Evolutionary conservation across 2,113 vertebrate species (phyloP).

Genomic region (Micromys minutus): DNA sequence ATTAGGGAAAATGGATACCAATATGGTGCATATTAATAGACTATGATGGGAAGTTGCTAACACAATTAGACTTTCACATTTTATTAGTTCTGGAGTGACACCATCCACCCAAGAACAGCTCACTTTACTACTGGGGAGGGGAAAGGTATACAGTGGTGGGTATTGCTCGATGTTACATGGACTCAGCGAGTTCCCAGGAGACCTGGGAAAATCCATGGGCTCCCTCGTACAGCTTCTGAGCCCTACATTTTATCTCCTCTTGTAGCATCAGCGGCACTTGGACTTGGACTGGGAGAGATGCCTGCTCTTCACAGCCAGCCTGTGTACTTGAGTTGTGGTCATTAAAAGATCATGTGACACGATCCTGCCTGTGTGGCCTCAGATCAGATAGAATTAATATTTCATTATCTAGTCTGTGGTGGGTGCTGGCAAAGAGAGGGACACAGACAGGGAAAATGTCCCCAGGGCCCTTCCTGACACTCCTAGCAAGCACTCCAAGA

Average conservation of each 20-base stretch:
- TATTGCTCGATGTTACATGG: neutral
- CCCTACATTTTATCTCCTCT: neutral
- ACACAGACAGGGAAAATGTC: constrained; percentile 51
- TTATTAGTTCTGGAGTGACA: constrained; percentile 86
- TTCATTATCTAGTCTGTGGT: constrained; percentile 75
- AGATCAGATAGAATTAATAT: constrained; percentile 80
- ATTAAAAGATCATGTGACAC: constrained; percentile 79
- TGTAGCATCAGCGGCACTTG: constrained; percentile 40
- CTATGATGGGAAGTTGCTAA: constrained; percentile 89
- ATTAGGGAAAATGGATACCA: constrained; percentile 87
- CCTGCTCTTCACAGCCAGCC: constrained; percentile 70
- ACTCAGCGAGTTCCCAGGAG: neutral
- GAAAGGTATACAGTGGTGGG: rapidly evolving
- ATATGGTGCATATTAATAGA: constrained; percentile 88
- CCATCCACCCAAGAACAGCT: constrained; percentile 73
- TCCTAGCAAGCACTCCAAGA: neutral
- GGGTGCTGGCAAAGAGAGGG: constrained; percentile 48
- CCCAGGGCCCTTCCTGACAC: constrained; percentile 42
- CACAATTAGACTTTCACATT: constrained; percentile 89
- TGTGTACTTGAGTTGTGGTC: constrained; percentile 61
- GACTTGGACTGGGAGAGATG: constrained; percentile 45
- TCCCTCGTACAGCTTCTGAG: neutral
- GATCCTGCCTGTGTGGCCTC: constrained; percentile 66
- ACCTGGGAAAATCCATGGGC: neutral
- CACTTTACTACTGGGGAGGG: neutral